Conservation (phyloP, 2,797 vertebrate species). For the Aulostomus chinensis region DNA sequence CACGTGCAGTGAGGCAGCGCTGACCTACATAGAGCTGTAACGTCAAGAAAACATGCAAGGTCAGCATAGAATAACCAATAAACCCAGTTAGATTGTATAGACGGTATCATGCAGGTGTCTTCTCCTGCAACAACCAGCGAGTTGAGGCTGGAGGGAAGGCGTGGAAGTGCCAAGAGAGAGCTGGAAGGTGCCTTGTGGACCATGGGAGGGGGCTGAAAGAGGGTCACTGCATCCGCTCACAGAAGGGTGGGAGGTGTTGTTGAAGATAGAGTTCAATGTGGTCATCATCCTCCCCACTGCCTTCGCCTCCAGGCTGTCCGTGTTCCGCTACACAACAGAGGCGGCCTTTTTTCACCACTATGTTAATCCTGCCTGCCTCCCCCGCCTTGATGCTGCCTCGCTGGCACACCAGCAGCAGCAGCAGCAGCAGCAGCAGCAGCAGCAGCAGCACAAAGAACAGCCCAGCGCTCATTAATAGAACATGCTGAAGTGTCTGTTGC, state of each 20-base stretch:
- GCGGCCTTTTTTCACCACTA: conserved; percentile 63
- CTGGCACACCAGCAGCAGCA: conserved; percentile 46
- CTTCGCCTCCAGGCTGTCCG: conserved; percentile 53
- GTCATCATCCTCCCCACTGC: conserved; percentile 62
- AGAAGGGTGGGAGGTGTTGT: conserved; percentile 53
- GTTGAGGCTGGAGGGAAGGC: conserved; percentile 4
- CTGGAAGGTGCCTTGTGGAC: conserved; percentile 21
- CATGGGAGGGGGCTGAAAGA: conserved; percentile 4
- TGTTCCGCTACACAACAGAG: conserved; percentile 62
- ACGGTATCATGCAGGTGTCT: conserved; percentile 2
- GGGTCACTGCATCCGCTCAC: conserved; percentile 17
- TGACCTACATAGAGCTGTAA: too few species aligned
- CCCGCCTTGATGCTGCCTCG: conserved; percentile 47
- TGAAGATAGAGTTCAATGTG: conserved; percentile 46
- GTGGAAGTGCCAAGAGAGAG: not conserved
- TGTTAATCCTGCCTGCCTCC: conserved; percentile 67
- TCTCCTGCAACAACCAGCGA: not conserved
- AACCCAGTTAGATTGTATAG: not conserved
- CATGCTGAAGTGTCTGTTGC: conserved; percentile 26
- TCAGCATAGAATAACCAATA: not conserved
- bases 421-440: too few species aligned
- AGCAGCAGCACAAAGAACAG: conserved; percentile 49
- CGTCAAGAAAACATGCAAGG: not conserved
- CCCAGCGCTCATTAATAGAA: conserved; percentile 32
- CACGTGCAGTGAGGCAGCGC: too few species aligned